Evolutionary conservation across 2,888 invertebrate genomes (phyloP), one percentile per base, ranked within the genome.

Genomic region (Marronus borbonicus): DNA sequence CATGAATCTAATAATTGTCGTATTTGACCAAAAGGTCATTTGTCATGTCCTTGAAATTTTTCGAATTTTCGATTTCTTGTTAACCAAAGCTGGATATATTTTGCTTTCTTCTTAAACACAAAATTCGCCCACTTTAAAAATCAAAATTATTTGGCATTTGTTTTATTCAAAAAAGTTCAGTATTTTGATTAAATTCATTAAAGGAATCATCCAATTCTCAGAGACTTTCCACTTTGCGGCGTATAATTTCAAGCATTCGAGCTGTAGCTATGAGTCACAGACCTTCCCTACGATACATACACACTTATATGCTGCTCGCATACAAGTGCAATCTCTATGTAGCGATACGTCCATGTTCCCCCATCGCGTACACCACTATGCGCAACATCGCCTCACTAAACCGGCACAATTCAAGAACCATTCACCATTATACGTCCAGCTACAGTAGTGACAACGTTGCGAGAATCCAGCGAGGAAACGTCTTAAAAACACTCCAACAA

Each of bases 391-490:
- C 39, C 24, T 72, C 44, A 72, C 58, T 60, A 72, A 72, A 60
- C 72, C 72, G 72, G 60, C 72, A 70, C 55, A 52, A 36, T 14
- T 70, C 52, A 68, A 72, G 65, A 72, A 72, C 72, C 55, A 55
- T 69, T 69, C 69, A 69, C 72, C 72, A 72, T 72, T 72, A 58
- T 72, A 72, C 72, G 72, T 72, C 72, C 72, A 72, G 60, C 72
- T 39, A 39, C 39, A 44, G 72, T 72, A 72, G 72, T 72, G 72
- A 72, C 1, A 44, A 12, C 72, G 60, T 72, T 72, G 10, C 69
- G 17, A 72, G 36, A 72, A 52, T 60, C 72, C 72, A 72, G 72
- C 72, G 60, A 60, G 44, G 4, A 58, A n/a, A 52, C 10, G 5
- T 36, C 52, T 52, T 52, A 17, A 28, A 17, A 24, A 28, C n/a